These are phyloP conservation scores for Timema cristinae DNA, from an alignment of 2,888 invertebrate genomes.

Conservation along the genomic window DNA sequence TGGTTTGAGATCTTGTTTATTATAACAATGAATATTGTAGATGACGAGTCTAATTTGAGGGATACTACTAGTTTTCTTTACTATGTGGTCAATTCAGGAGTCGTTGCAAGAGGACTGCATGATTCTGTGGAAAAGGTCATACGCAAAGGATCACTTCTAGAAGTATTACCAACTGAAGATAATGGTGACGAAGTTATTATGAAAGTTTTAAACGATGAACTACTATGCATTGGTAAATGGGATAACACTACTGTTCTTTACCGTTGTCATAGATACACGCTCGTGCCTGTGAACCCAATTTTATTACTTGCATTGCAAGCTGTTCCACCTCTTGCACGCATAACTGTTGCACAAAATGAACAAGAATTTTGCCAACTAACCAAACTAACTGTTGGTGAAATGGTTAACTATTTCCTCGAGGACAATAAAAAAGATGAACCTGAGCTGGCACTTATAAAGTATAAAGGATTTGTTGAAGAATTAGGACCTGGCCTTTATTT, in stretches of 20 bases:
- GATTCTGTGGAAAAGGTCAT: not conserved
- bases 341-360: constrained; percentile 26
- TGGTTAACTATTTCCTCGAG: constrained; percentile 31
- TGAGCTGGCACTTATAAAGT: constrained; percentile 34
- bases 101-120: not conserved
- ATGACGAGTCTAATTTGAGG: no score
- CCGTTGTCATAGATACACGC: not conserved
- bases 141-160: constrained; percentile 16
- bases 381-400: constrained; percentile 31
- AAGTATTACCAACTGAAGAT: constrained; percentile 16
- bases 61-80: no score
- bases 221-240: constrained; percentile 9
- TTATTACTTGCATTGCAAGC: constrained; percentile 19
- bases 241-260: no score
- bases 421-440: constrained; percentile 23
- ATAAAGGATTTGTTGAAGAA: constrained; percentile 34
- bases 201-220: not conserved
- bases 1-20: no score
- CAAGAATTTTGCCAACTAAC: constrained; percentile 33
- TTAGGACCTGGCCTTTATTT: constrained; percentile 36
- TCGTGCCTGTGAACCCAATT: constrained; percentile 14
- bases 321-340: constrained; percentile 14
- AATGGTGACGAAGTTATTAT: constrained; percentile 11
- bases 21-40: no score
- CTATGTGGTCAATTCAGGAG: no score